These are phyloP conservation scores for Ichneumon xanthorius DNA, from an alignment of 2,888 invertebrate species.

Conservation along the genomic window DNA sequence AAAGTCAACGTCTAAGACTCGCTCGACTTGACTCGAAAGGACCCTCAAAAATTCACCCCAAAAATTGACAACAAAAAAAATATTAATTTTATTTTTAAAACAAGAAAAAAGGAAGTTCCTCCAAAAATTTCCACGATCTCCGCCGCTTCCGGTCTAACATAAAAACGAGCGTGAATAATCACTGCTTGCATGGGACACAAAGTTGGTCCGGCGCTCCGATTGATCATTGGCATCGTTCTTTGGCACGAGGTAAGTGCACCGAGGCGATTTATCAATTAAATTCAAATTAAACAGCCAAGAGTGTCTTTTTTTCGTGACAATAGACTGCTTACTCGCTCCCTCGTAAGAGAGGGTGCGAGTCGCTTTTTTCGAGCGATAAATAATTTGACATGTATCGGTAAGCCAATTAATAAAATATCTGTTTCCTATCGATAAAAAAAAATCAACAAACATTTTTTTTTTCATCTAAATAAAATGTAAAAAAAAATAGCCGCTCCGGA, in stretches of 20 bases:
- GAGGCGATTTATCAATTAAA: conserved; percentile 28
- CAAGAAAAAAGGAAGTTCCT: not conserved
- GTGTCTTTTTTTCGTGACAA: conserved; percentile 43
- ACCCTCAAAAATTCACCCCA: too few species aligned
- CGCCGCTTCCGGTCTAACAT: conserved; percentile 26
- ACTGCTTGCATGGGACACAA: conserved; percentile 69
- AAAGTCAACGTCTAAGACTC: too few species aligned
- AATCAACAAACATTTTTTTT: conserved; percentile 6
- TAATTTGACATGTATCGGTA: conserved; percentile 36
- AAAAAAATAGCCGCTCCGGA: conserved; percentile 88
- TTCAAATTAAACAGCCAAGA: conserved; percentile 29
- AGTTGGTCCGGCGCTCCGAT: conserved; percentile 67
- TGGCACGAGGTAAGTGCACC: conserved; percentile 60
- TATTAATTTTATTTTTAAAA: not conserved
- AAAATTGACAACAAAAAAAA: not conserved
- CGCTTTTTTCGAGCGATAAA: conserved; percentile 26
- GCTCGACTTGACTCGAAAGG: too few species aligned
- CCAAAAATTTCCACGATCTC: conserved; percentile 14
- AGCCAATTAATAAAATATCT: not conserved
- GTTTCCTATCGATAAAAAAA: not conserved
- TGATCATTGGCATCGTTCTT: conserved; percentile 47
- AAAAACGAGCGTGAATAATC: conserved; percentile 31
- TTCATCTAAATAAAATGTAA: conserved; percentile 1
- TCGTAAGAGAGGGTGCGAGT: conserved; percentile 15
- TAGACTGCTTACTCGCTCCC: conserved; percentile 39